phyloP scores from a whole-genome alignment of 2,888 invertebrate genomes.

The Ephialtes manifestator region DNA sequence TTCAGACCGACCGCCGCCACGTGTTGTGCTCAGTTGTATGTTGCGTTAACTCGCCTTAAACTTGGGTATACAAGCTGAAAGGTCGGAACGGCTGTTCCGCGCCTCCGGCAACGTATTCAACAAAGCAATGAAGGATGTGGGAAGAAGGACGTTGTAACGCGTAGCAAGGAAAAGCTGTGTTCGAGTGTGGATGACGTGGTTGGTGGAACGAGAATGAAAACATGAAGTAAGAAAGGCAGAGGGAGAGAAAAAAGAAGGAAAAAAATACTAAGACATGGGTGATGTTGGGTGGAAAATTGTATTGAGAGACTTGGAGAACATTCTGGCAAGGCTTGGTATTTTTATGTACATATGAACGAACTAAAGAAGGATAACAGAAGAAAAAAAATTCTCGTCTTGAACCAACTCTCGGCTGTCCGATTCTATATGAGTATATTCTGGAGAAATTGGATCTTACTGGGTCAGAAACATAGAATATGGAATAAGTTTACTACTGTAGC shows the following conservation, averaged over 20 bases:
- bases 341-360: conserved; percentile 40
- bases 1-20: conserved; percentile 82
- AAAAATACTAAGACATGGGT: neutral
- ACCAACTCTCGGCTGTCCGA: neutral
- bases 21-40: conserved; percentile 72
- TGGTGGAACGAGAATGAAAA: conserved; percentile 11
- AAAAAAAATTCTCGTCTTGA: neutral
- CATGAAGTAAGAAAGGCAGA: neutral
- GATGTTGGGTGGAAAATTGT: conserved; percentile 46
- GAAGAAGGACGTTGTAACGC: conserved; percentile 21
- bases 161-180: conserved; percentile 47
- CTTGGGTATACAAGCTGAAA: conserved; percentile 74
- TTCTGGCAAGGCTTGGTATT: conserved; percentile 16
- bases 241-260: neutral
- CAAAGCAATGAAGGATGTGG: conserved; percentile 58
- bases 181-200: conserved; percentile 47
- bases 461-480: neutral
- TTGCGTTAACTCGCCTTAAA: conserved; percentile 84
- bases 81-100: conserved; percentile 57
- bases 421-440: neutral
- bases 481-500: neutral
- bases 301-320: conserved; percentile 30
- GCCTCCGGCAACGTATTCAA: conserved; percentile 47
- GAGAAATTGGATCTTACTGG: neutral
- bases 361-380: neutral